These are phyloP conservation scores for Smutsia gigantea DNA, from an alignment of 2,797 vertebrate species.

Conservation along the genomic window DNA sequence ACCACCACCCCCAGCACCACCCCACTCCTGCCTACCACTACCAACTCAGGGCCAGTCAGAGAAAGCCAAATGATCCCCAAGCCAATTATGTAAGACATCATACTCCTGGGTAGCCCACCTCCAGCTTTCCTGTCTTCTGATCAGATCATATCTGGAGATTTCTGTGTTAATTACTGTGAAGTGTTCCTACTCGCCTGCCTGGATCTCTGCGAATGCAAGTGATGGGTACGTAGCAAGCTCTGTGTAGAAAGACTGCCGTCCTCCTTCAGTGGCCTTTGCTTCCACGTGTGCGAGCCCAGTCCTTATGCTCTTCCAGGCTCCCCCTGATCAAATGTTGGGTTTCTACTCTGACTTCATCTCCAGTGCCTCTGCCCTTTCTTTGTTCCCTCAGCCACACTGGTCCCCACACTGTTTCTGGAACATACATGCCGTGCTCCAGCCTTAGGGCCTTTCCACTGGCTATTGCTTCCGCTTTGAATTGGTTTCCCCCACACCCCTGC, in stretches of 20 bases:
- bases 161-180: neutral
- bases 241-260: neutral
- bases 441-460: too few relatives aligned
- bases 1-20: too few relatives aligned
- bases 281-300: neutral
- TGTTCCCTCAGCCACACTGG: too few relatives aligned
- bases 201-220: neutral
- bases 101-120: neutral
- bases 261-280: neutral
- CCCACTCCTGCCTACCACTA: neutral
- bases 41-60: neutral
- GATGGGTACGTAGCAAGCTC: neutral
- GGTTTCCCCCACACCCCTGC: neutral
- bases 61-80: neutral
- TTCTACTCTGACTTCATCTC: neutral
- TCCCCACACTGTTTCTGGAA: neutral
- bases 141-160: neutral
- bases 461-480: neutral
- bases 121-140: neutral
- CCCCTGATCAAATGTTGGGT: too few relatives aligned
- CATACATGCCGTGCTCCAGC: too few relatives aligned
- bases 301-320: neutral
- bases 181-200: neutral
- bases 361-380: neutral
- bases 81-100: neutral